These are phyloP conservation scores for Cryptoblepharus egeriae DNA, from an alignment of 2,797 vertebrate species.

Conservation along the genomic window DNA sequence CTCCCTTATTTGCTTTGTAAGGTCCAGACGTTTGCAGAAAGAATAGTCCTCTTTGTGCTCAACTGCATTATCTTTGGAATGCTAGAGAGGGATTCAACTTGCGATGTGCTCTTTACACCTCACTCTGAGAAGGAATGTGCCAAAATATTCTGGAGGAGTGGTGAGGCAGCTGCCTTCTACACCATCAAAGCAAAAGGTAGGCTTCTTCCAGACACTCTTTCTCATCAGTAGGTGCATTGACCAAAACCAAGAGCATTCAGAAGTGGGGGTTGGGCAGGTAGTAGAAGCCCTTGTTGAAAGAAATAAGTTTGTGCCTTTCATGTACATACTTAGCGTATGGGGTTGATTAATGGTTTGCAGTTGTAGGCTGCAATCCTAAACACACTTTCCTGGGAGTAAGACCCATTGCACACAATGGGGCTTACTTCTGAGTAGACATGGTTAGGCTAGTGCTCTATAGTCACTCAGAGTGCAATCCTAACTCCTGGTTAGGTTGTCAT, in stretches of 20 bases:
- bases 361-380: too few species aligned
- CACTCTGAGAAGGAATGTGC: conserved; percentile 84
- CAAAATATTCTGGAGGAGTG: conserved; percentile 88
- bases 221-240: conserved; percentile 29
- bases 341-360: too few species aligned
- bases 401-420: too few species aligned
- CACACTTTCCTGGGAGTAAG: too few species aligned
- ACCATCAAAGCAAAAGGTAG: conserved; percentile 90
- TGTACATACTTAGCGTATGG: too few species aligned
- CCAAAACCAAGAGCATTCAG: not conserved
- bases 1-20: conserved; percentile 68
- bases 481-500: too few species aligned
- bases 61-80: conserved; percentile 86
- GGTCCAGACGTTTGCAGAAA: conserved; percentile 87
- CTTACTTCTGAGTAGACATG: too few species aligned
- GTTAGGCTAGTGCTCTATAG: too few species aligned
- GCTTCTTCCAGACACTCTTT: conserved; percentile 28
- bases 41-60: conserved; percentile 90
- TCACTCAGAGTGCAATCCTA: too few species aligned
- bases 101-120: conserved; percentile 80
- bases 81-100: conserved; percentile 77
- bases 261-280: not conserved
- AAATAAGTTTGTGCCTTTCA: too few species aligned
- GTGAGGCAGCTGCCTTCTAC: conserved; percentile 90
- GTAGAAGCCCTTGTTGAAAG: too few species aligned